Evolutionary conservation across 2,113 vertebrate genomes (phyloP), one percentile per base, ranked within the genome.

Genomic region (Megaceryle torquata): DNA sequence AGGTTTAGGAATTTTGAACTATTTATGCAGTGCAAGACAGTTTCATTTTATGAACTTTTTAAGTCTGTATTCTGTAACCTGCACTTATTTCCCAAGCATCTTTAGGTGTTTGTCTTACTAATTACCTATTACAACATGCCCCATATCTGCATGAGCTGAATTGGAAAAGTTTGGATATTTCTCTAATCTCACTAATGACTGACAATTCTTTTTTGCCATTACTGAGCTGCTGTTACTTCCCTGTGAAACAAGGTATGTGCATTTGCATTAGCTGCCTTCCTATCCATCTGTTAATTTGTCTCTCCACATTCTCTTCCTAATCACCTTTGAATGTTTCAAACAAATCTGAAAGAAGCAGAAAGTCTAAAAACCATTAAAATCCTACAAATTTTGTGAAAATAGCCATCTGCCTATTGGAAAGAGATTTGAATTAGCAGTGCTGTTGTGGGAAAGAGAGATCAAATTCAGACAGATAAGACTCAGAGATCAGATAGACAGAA

Each of bases 391-490:
- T 86, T 86, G 64, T 89, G 59, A 86, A 93, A 92, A 92, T 77
- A 91, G 41, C 83, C 87, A 92, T 84, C 77, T 94, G 91, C 60
- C 26, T 89, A 22, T 59, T 60, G 1, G 81, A 86, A 91, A 77
- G 54, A 63, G 14, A 86, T 86, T 53, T 84, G 84, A 89, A 92
- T 91, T 91, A 93, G 51, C 81, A 81, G 60, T 88, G 54, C 50
- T 26, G 6, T 64, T 88, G 80, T 53, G 68, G 61, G 65, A 78
- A 90, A 95, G 72, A 29, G 33, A 90, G 70, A 88, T 92, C 76
- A 92, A 83, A 93, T 82, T 92, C 63, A 92, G 68, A 57, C 63
- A 95, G 76, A 88, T 83, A 91, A 64, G 68, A 75, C 80, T 93
- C 54, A 48, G 69, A 86, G 91, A 88, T 95, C 83, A 93, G 86